A percentile compares a stretch with the other conserved stretches of the same genome.
Conservation (phyloP, 23 tunicate genomes). For the Ascidia mentula region DNA sequence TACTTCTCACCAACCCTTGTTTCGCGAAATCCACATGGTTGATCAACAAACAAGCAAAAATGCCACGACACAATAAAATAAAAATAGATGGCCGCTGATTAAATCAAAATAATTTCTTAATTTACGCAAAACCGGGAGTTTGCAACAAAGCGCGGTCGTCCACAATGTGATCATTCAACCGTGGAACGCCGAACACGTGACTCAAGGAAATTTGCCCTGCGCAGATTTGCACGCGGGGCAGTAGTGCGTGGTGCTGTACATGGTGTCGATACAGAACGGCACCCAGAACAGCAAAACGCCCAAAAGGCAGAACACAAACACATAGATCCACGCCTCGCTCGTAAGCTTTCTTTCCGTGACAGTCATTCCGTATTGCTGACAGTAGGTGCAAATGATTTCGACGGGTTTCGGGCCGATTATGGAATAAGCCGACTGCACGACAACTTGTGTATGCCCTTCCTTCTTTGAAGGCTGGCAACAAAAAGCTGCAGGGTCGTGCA, state of each 20-base stretch:
- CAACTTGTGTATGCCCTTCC: neutral
- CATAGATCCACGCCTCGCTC: neutral
- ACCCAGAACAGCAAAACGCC: neutral
- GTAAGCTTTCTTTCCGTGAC: neutral
- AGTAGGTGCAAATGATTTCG: neutral
- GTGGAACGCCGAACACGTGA: too few relatives aligned
- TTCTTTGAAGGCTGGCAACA: too few relatives aligned
- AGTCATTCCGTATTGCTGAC: neutral
- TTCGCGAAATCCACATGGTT: too few relatives aligned
- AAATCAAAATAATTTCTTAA: too few relatives aligned
- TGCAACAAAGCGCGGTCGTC: too few relatives aligned
- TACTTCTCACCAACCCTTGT: too few relatives aligned
- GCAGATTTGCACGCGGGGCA: neutral
- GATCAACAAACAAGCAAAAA: too few relatives aligned
- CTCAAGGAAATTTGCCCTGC: too few relatives aligned
- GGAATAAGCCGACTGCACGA: neutral
- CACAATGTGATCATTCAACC: too few relatives aligned
- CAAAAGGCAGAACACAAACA: neutral
- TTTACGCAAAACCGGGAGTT: too few relatives aligned
- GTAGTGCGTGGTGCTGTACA: neutral
- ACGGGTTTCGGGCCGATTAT: neutral
- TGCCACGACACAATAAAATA: too few relatives aligned
- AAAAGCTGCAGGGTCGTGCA: neutral
- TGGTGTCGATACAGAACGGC: slow-evolving; percentile 1
- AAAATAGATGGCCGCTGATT: too few relatives aligned